Conservation (phyloP, 2,797 vertebrate species). For the Syncerus caffer region DNA sequence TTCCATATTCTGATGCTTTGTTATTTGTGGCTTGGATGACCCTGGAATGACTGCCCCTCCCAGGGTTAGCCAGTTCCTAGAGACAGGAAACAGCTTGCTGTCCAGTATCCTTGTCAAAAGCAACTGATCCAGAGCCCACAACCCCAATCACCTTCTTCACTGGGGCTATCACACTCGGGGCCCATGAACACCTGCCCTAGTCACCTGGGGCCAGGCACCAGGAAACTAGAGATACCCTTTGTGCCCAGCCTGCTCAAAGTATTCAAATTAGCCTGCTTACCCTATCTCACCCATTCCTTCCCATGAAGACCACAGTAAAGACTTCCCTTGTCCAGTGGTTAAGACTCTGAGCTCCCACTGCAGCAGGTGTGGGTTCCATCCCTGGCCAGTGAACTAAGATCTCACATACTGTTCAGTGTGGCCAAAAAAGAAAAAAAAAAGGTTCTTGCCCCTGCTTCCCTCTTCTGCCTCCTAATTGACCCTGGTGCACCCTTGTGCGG, state of each 20-base stretch:
- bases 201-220: background rate
- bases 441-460: background rate
- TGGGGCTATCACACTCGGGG: background rate
- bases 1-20: background rate
- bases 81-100: background rate
- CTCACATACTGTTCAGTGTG: background rate
- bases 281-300: background rate
- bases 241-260: background rate
- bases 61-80: background rate
- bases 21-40: background rate
- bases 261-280: background rate
- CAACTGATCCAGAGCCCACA: background rate
- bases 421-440: background rate
- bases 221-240: background rate
- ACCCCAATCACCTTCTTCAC: rapidly evolving
- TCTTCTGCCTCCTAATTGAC: background rate
- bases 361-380: background rate
- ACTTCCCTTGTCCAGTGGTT: background rate
- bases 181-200: background rate
- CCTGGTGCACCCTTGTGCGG: background rate
- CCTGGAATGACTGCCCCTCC: background rate
- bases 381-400: background rate
- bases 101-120: background rate
- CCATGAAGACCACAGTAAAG: background rate
- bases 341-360: background rate